phyloP scores from a whole-genome alignment of 2,797 vertebrate genomes.

The Mycteria americana region DNA sequence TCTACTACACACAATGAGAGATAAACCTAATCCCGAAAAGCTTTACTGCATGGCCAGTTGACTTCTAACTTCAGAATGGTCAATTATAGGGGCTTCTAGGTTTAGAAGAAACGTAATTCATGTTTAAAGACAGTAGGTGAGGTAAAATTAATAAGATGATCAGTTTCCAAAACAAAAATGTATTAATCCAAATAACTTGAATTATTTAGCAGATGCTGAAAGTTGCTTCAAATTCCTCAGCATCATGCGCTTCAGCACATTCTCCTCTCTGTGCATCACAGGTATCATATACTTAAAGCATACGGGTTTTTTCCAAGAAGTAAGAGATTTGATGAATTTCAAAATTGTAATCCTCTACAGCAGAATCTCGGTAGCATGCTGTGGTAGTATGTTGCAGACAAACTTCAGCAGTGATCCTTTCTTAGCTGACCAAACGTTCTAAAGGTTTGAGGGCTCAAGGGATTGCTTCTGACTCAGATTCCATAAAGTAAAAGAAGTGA shows the following conservation, averaged over 20 bases:
- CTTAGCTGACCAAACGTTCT: background rate
- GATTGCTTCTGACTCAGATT: background rate
- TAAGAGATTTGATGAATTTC: background rate
- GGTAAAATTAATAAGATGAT: background rate
- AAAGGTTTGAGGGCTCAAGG: background rate
- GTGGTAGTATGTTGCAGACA: background rate
- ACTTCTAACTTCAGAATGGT: background rate
- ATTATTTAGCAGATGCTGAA: background rate
- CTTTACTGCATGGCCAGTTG: background rate
- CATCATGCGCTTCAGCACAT: background rate
- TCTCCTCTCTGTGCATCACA: background rate
- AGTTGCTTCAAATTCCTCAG: background rate
- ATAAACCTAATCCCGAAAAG: background rate
- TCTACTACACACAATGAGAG: background rate
- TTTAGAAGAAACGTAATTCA: background rate
- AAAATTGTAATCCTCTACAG: background rate
- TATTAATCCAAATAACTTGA: background rate
- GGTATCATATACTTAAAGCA: background rate
- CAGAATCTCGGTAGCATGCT: background rate
- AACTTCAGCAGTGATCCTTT: background rate
- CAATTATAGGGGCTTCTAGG: background rate
- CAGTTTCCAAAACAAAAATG: background rate
- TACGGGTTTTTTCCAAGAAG: background rate
- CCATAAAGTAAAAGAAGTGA: background rate
- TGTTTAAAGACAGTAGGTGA: background rate